Evolutionary conservation across 92 coral and sea anemone genomes (phyloP).

Genomic region (Phenganax subtilis): DNA sequence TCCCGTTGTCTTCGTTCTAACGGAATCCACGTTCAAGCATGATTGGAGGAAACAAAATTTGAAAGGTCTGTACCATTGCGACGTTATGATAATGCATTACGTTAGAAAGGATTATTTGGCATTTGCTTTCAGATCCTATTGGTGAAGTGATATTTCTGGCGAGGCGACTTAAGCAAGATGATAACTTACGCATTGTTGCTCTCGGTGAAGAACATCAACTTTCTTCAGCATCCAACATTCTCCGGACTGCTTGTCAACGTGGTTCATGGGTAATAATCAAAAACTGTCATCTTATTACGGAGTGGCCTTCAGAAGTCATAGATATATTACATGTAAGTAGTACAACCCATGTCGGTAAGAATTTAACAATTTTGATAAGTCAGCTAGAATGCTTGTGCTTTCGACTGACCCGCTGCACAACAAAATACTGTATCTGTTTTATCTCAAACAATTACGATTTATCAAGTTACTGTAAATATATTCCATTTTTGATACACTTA

Average conservation of each 20-base stretch:
- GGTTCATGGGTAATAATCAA: conserved; percentile 84
- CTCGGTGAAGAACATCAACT: conserved; percentile 56
- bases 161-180: conserved; percentile 49
- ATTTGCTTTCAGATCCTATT: conserved; percentile 54
- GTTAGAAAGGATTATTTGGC: background rate
- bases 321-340: conserved; percentile 65
- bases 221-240: conserved; percentile 41
- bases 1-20: conserved; percentile 69
- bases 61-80: conserved; percentile 21
- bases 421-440: too few relatives aligned
- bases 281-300: conserved; percentile 70
- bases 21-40: conserved; percentile 47
- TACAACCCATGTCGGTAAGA: background rate
- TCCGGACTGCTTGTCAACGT: conserved; percentile 57
- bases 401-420: background rate
- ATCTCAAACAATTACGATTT: too few relatives aligned
- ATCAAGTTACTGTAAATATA: too few relatives aligned
- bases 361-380: too few relatives aligned
- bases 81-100: background rate
- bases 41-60: conserved; percentile 49
- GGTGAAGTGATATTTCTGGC: conserved; percentile 70
- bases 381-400: background rate
- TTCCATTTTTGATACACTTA: too few relatives aligned
- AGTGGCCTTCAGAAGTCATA: conserved; percentile 66
- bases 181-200: conserved; percentile 48